Base-by-base conservation (phyloP, 2,888 invertebrate species). In the Arctia plantaginis region DNA sequence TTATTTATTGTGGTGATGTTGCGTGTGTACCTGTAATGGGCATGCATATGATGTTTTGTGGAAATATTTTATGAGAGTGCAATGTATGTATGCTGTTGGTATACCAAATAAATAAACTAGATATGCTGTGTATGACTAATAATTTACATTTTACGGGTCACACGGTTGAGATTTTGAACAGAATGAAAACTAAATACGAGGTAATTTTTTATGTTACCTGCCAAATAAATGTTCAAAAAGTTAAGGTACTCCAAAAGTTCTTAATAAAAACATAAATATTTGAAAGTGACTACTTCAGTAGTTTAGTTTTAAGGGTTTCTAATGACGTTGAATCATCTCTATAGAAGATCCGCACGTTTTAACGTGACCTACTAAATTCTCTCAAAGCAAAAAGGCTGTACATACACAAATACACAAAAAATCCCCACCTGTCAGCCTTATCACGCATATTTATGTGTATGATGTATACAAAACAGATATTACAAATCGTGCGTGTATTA, bases 401-500 rank as follows among this genome's bases (percentile, higher is more conserved):
- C 68, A 80, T 75, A 75, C 72, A 77, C 51, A 80, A 83, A 74
- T 75, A 44, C 78, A 66, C 80, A 82, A 62, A 62, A 30, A 86
- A 81, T 78, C 78, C 78, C 69, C 80, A 76, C 77, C 75, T 81
- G 85, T 82, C 82, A 84, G 80, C 71, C 77, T 80, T 86, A 88
- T 84, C 82, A 85, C 79, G 79, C 84, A 77, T 83, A 80, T 85
- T 83, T 75, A 79, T 76, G 69, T 67, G 77, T 77, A 73, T 80
- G 78, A 82, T 81, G 80, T 80, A 82, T 76, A 83, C 85, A 83
- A 88, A 88, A 88, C 87, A 88, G 88, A 90, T 91, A 90, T 89
- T 87, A 87, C 88, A 90, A 91, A 90, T 88, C 87, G 88, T 87
- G 91, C 91, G 91, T 90, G 88, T 80, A 87, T 86, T 88, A 87